Percentiles rank a stretch among this genome's conserved stretches.
phyloP scores from a whole-genome alignment of 2,113 vertebrate genomes.

The Sus scrofa region DNA sequence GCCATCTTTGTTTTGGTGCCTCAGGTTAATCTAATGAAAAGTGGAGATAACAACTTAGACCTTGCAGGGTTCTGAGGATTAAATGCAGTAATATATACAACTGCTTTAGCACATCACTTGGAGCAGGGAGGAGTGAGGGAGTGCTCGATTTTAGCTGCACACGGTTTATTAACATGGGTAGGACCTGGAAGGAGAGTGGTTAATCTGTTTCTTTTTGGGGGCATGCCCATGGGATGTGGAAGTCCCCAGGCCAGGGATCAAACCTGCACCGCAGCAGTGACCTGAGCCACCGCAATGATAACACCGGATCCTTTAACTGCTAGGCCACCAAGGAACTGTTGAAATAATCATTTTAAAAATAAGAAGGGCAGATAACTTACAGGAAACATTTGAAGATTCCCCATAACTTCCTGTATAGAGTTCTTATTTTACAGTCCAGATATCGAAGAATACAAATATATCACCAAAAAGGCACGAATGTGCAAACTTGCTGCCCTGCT shows the following conservation, averaged over 20 bases:
- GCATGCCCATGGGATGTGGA: too few relatives aligned
- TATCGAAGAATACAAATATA: constrained; percentile 13
- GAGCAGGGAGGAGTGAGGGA: fast-evolving
- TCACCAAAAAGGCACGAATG: not conserved
- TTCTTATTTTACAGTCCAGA: not conserved
- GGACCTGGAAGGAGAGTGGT: not conserved
- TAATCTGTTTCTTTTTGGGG: too few relatives aligned
- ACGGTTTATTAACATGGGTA: not conserved
- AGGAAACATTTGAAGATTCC: constrained; percentile 8
- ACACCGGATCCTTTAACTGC: too few relatives aligned
- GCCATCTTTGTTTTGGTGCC: not conserved
- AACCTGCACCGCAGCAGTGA: too few relatives aligned
- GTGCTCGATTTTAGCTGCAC: not conserved
- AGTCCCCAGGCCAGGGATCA: too few relatives aligned
- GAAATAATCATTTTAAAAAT: not conserved
- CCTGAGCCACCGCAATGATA: too few relatives aligned
- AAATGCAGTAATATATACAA: not conserved
- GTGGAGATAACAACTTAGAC: not conserved
- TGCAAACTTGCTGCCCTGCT: constrained; percentile 5
- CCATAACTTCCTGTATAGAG: not conserved
- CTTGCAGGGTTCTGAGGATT: not conserved
- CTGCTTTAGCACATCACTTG: not conserved
- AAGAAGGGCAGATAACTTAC: not conserved
- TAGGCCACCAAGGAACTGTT: too few relatives aligned
- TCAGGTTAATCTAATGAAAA: constrained; percentile 31